These are phyloP conservation scores for Anolis carolinensis DNA, from an alignment of 2,113 vertebrate species.

Conservation along the genomic window DNA sequence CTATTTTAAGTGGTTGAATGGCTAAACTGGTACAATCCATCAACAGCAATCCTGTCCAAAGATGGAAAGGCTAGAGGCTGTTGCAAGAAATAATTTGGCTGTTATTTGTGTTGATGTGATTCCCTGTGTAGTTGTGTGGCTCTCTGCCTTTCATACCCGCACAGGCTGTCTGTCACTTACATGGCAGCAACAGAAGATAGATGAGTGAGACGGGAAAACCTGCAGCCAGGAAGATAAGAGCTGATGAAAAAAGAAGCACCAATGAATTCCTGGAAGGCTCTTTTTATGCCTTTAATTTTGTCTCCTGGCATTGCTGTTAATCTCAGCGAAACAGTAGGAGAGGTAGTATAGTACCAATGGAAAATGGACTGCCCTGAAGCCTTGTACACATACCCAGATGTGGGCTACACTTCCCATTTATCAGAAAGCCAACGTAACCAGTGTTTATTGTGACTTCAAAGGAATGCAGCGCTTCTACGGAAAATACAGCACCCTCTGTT, in stretches of 20 bases:
- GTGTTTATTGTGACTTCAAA: slow-evolving; percentile 12
- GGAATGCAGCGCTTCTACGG: neutral
- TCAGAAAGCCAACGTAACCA: neutral
- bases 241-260: slow-evolving; percentile 24
- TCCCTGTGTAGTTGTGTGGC: accelerated
- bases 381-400: slow-evolving; percentile 36
- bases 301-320: slow-evolving; percentile 31
- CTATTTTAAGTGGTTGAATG: neutral
- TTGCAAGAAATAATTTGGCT: neutral
- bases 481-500: neutral
- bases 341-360: neutral
- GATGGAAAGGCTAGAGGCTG: too few relatives aligned
- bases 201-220: slow-evolving; percentile 18
- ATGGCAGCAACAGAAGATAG: neutral
- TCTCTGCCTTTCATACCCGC: too few relatives aligned
- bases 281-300: slow-evolving; percentile 44
- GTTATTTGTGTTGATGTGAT: neutral
- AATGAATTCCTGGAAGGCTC: slow-evolving; percentile 30
- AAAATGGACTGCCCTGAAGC: slow-evolving; percentile 29
- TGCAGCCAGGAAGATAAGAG: slow-evolving; percentile 26
- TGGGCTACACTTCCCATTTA: slow-evolving; percentile 11
- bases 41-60: neutral
- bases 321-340: slow-evolving; percentile 33
- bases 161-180: neutral
- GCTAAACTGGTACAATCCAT: too few relatives aligned